phyloP scores from a whole-genome alignment of 2,888 invertebrate genomes.

The Drosophila parthenogenetica region DNA sequence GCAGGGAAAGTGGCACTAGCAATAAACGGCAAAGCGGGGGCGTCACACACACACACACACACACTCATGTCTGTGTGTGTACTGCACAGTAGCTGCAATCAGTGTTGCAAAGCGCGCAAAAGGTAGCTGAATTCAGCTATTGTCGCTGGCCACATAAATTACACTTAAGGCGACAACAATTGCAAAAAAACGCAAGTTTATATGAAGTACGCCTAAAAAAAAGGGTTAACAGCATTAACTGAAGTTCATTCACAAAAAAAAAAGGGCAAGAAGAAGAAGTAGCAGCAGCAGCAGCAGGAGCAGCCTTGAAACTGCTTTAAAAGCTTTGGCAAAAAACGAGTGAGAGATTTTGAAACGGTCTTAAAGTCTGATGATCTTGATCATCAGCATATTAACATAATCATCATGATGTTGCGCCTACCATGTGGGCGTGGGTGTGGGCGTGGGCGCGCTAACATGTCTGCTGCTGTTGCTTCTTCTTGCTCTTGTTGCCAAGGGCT shows the following conservation, averaged over 20 bases:
- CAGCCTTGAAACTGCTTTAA: slow-evolving; percentile 57
- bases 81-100: slow-evolving; percentile 76
- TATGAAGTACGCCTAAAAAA: background rate
- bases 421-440: slow-evolving; percentile 47
- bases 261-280: background rate
- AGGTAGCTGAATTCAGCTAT: slow-evolving; percentile 67
- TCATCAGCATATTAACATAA: slow-evolving; percentile 55
- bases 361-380: slow-evolving; percentile 61
- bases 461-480: slow-evolving; percentile 40
- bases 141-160: slow-evolving; percentile 77
- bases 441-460: slow-evolving; percentile 43
- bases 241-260: slow-evolving; percentile 53
- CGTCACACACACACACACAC: slow-evolving; percentile 13
- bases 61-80: background rate
- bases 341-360: slow-evolving; percentile 9
- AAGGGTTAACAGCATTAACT: slow-evolving; percentile 49
- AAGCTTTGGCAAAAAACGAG: too few species aligned
- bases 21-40: slow-evolving; percentile 39
- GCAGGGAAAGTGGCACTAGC: background rate
- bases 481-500: slow-evolving; percentile 60
- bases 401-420: slow-evolving; percentile 73
- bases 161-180: slow-evolving; percentile 73
- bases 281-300: slow-evolving; percentile 19
- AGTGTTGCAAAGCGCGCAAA: slow-evolving; percentile 37
- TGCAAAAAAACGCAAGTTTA: slow-evolving; percentile 6